These are phyloP conservation scores for Muscicapa adusta DNA, from an alignment of 2,113 vertebrate genomes.

Conservation along the genomic window DNA sequence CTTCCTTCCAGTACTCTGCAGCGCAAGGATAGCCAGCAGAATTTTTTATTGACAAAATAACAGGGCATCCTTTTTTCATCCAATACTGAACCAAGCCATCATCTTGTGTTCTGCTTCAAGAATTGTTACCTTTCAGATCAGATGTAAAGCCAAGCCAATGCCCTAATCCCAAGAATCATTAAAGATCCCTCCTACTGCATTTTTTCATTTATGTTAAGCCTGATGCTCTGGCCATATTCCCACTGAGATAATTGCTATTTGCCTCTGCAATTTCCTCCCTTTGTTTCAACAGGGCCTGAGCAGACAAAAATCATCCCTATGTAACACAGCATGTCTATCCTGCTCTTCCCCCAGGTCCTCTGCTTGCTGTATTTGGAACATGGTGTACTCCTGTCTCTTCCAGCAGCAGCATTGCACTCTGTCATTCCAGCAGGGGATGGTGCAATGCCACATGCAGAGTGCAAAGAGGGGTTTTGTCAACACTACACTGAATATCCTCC, in stretches of 20 bases:
- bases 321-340: background rate
- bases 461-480: background rate
- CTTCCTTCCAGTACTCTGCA: background rate
- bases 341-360: background rate
- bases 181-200: background rate
- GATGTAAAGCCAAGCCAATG: background rate
- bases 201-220: background rate
- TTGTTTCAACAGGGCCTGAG: background rate
- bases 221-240: background rate
- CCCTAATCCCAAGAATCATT: background rate
- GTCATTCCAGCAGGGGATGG: background rate
- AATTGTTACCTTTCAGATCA: background rate
- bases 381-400: fast-evolving
- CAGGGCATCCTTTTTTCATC: background rate
- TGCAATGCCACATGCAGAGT: background rate
- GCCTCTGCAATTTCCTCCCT: background rate
- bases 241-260: background rate
- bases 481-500: background rate
- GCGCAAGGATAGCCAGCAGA: background rate
- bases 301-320: background rate
- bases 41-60: background rate
- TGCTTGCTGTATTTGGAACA: background rate
- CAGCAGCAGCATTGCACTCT: background rate
- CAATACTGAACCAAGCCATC: background rate
- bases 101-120: background rate